Evolutionary conservation across 2,888 invertebrate species (phyloP).

Genomic region (Phortica okadai): DNA sequence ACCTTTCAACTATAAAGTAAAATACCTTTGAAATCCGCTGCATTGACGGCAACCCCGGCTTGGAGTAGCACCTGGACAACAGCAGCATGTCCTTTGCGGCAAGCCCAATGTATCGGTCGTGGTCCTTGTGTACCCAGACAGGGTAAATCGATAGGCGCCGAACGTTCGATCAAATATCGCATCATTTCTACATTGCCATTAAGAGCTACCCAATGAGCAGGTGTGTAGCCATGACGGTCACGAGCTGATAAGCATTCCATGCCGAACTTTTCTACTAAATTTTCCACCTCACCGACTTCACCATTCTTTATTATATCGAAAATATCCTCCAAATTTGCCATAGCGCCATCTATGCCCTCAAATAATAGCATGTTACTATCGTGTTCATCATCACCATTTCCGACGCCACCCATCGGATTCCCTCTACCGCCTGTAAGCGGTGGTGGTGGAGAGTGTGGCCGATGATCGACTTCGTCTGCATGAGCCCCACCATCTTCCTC

Average conservation of each 20-base stretch:
- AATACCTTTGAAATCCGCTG: conserved; percentile 87
- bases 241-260: conserved; percentile 86
- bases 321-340: conserved; percentile 80
- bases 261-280: conserved; percentile 88
- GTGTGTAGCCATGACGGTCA: conserved; percentile 95
- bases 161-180: conserved; percentile 89
- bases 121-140: conserved; percentile 88
- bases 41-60: conserved; percentile 92
- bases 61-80: conserved; percentile 87
- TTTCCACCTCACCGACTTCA: conserved; percentile 89
- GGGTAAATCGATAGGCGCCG: conserved; percentile 89
- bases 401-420: conserved; percentile 26
- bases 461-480: conserved; percentile 74
- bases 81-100: conserved; percentile 93
- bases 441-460: conserved; percentile 67
- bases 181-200: conserved; percentile 94
- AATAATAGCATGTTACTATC: conserved; percentile 76
- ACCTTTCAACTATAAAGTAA: no score
- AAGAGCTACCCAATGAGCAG: conserved; percentile 90
- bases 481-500: conserved; percentile 80
- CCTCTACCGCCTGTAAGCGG: conserved; percentile 42
- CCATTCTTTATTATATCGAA: conserved; percentile 92
- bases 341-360: conserved; percentile 69
- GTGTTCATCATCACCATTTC: conserved; percentile 52
- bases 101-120: conserved; percentile 95